Conservation (phyloP, 1,140 invertebrate species). For the Platorchestia sp. region DNA sequence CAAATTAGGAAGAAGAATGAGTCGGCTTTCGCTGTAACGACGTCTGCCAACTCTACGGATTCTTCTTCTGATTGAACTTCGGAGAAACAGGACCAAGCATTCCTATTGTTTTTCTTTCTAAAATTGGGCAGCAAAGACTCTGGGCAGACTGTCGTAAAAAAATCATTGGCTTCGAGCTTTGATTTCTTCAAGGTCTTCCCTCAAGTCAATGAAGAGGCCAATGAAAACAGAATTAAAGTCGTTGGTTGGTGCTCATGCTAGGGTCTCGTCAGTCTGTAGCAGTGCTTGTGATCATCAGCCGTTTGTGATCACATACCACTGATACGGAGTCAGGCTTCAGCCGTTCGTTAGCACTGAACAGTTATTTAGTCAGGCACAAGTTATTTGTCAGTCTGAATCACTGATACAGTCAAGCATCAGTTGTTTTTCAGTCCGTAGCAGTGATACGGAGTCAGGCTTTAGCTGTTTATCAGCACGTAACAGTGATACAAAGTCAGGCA, state of each 20-base stretch:
- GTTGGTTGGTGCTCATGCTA: background rate
- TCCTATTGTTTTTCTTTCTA: background rate
- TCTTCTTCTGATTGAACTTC: background rate
- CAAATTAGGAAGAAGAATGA: background rate
- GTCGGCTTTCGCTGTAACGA: background rate
- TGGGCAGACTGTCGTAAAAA: background rate
- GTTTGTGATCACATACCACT: no score
- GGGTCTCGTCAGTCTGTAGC: background rate
- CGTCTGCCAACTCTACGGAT: constrained; percentile 5
- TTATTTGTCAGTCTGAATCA: no score
- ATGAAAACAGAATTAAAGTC: background rate
- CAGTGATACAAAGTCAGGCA: no score
- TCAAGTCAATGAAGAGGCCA: background rate
- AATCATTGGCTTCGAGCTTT: background rate
- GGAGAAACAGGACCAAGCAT: background rate
- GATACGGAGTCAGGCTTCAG: no score
- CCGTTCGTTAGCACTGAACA: no score
- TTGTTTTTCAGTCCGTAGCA: background rate
- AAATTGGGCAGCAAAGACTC: background rate
- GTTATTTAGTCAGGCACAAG: no score
- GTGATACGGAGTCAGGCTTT: background rate
- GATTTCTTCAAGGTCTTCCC: background rate
- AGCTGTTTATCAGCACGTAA: no score
- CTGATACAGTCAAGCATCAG: no score
- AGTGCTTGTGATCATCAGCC: background rate